phyloP scores from a whole-genome alignment of 2,113 vertebrate genomes.

The Elephas maximus region DNA sequence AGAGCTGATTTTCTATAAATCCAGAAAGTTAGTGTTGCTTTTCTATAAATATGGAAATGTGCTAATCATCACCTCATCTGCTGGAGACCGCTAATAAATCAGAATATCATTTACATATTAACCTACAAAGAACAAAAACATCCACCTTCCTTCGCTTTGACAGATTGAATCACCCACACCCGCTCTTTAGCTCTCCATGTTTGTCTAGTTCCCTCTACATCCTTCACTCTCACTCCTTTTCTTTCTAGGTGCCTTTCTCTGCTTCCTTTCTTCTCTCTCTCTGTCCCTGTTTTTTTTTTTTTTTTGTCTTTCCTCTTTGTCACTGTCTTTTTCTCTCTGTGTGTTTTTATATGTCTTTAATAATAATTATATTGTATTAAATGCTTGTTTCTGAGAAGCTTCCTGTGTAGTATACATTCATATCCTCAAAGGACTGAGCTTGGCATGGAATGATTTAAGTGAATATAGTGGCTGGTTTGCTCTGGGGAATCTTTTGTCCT shows the following conservation, averaged over 20 bases:
- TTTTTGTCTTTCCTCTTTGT: not conserved
- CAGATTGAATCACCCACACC: not conserved
- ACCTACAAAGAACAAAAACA: constrained; percentile 83
- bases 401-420: not conserved
- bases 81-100: constrained; percentile 83
- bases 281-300: too few relatives aligned
- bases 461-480: not conserved
- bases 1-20: constrained; percentile 86
- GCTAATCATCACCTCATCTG: constrained; percentile 86
- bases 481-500: constrained; percentile 69
- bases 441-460: constrained; percentile 8
- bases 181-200: not conserved
- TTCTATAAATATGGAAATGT: constrained; percentile 87
- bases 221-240: not conserved
- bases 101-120: constrained; percentile 86
- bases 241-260: not conserved
- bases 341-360: constrained; percentile 49
- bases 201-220: not conserved
- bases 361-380: constrained; percentile 62
- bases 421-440: constrained; percentile 11
- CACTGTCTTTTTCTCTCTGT: not conserved
- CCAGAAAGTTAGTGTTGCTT: constrained; percentile 83
- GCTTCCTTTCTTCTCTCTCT: not conserved
- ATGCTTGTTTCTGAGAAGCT: constrained; percentile 54
- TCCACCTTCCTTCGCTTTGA: constrained; percentile 77